Percentiles rank a stretch among this genome's conserved stretches.
Conservation (phyloP, 1,140 invertebrate genomes). For the Drosophila guanche region DNA sequence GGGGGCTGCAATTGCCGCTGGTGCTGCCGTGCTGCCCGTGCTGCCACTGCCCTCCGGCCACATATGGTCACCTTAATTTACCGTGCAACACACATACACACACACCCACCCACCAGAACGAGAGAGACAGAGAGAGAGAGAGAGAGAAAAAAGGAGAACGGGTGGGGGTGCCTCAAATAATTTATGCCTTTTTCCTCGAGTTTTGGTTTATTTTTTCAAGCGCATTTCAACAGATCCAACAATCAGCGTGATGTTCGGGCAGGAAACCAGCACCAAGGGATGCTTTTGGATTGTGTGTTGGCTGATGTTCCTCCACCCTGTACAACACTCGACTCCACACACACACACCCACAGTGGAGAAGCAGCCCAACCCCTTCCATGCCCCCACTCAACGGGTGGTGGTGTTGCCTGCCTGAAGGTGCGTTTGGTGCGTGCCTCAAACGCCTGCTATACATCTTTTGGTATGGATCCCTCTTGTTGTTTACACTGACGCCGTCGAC, state of each 20-base stretch:
- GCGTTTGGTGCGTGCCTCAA: conserved; percentile 45
- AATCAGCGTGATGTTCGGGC: conserved; percentile 69
- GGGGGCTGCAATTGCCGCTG: conserved; percentile 13
- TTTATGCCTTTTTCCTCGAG: conserved; percentile 76
- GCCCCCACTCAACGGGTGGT: conserved; percentile 55
- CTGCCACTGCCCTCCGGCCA: conserved; percentile 64
- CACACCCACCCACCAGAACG: too few species aligned
- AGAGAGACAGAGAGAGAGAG: neutral
- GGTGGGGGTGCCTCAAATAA: conserved; percentile 61
- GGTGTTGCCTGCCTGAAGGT: conserved; percentile 32
- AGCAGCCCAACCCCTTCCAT: neutral
- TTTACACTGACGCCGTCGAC: conserved; percentile 67
- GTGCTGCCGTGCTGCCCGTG: too few species aligned
- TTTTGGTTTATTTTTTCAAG: conserved; percentile 80
- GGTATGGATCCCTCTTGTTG: conserved; percentile 39
- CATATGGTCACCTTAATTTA: conserved; percentile 81
- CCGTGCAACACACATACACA: conserved; percentile 1
- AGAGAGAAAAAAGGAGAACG: neutral
- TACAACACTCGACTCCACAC: conserved; percentile 4
- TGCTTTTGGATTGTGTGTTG: conserved; percentile 23
- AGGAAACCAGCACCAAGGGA: conserved; percentile 74
- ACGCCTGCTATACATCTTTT: neutral
- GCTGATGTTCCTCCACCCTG: conserved; percentile 42
- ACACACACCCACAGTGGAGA: too few species aligned
- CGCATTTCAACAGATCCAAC: conserved; percentile 79